Evolutionary conservation across 2,113 vertebrate species (phyloP).

Genomic region (Etheostoma spectabile): DNA sequence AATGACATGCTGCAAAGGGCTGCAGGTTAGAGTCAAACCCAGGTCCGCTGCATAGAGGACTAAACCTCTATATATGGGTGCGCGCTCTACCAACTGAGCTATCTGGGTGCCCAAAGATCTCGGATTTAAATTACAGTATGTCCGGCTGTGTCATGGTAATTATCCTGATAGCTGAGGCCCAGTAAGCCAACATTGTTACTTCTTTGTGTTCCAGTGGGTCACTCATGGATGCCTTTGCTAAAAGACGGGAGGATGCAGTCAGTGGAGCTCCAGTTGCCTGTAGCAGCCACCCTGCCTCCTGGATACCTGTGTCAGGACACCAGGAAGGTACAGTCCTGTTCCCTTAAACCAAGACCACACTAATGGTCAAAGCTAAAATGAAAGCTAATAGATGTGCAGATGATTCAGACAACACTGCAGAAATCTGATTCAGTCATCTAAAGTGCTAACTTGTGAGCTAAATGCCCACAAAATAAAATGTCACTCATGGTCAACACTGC

Average conservation of each 20-base stretch:
- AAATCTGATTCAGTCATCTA: background rate
- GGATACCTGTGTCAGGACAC: constrained; percentile 91
- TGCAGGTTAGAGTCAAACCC: too few relatives aligned
- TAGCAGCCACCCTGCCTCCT: constrained; percentile 89
- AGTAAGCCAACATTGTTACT: background rate
- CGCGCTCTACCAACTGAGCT: too few relatives aligned
- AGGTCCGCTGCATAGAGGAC: too few relatives aligned
- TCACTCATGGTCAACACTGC: too few relatives aligned
- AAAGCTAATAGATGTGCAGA: background rate
- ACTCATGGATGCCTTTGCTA: constrained; percentile 91
- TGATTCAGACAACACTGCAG: background rate
- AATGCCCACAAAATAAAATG: too few relatives aligned
- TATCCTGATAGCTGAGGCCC: background rate
- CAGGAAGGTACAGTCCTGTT: constrained; percentile 80
- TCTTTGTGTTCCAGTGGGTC: constrained; percentile 86
- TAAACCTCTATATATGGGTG: too few relatives aligned
- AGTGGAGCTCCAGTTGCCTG: constrained; percentile 90
- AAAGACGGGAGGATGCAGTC: constrained; percentile 92
- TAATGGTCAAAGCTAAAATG: background rate
- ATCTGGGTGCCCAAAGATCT: too few relatives aligned
- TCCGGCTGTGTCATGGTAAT: background rate
- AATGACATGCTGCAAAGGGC: too few relatives aligned
- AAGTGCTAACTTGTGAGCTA: too few relatives aligned
- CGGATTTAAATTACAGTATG: background rate
- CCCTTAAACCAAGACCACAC: background rate